phyloP scores from a whole-genome alignment of 2,888 invertebrate species.

The Globia sparganii region DNA sequence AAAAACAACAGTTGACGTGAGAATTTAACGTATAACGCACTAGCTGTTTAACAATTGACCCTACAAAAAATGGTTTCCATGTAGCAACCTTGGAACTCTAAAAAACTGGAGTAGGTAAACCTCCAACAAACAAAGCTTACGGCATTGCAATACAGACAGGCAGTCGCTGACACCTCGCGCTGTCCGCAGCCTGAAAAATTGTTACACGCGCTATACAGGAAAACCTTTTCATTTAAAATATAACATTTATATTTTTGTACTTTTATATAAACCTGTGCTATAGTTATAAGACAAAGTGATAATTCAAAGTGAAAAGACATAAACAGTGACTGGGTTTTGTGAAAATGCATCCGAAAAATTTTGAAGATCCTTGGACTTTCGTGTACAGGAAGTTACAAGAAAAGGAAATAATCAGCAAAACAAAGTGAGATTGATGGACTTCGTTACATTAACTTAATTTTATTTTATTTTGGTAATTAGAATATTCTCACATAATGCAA shows the following conservation, averaged over 20 bases:
- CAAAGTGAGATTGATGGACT: slow-evolving; percentile 77
- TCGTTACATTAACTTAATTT: not conserved
- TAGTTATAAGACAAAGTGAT: not conserved
- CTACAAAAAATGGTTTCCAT: slow-evolving; percentile 75
- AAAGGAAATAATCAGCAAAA: slow-evolving; percentile 81
- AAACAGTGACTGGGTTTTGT: slow-evolving; percentile 40
- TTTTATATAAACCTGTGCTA: not conserved
- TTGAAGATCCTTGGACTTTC: slow-evolving; percentile 84
- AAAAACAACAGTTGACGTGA: slow-evolving; percentile 36
- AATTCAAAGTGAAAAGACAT: slow-evolving; percentile 11
- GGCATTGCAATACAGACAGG: slow-evolving; percentile 71
- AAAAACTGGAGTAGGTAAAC: slow-evolving; percentile 84
- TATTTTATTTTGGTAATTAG: slow-evolving; percentile 4
- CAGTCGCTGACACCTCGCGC: slow-evolving; percentile 75
- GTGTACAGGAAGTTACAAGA: slow-evolving; percentile 84
- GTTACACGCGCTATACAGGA: slow-evolving; percentile 5
- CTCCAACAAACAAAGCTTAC: slow-evolving; percentile 82
- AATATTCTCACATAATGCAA: not conserved
- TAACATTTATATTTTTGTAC: not conserved
- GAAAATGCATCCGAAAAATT: slow-evolving; percentile 74
- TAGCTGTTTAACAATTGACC: slow-evolving; percentile 70
- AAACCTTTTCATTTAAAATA: slow-evolving; percentile 12
- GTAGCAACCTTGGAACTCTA: slow-evolving; percentile 78
- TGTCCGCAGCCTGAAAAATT: slow-evolving; percentile 79
- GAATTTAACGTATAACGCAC: slow-evolving; percentile 31